Evolutionary conservation across 1,140 invertebrate species (phyloP), one percentile per base, ranked within the genome.

Genomic region (Stegodyphus dumicola): DNA sequence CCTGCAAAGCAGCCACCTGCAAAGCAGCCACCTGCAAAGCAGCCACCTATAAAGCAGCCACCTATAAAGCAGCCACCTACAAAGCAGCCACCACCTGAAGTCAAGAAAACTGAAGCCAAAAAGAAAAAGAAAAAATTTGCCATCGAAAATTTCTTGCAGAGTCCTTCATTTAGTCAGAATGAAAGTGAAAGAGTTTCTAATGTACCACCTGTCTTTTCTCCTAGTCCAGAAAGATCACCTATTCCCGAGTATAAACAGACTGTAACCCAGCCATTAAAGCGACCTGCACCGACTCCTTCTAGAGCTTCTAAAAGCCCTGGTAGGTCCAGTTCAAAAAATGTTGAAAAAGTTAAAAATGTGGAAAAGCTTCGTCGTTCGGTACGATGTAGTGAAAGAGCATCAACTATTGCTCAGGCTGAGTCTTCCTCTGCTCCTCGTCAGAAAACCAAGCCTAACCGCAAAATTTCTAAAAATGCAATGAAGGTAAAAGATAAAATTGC

Each of bases 81-180:
- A n/a, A 86, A 86, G 78, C 15, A 9, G 2, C 10, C 76, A 18
- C 54, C 49, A 6, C 6, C n/a, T 65, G 85, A 86, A 67, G 17
- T 6, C 17, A 86, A 80, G 51, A 86, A 86, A 65, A 2, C 48
- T 17, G 85, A 80, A 18, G 6, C 49, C 2, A 80, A 80, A 67
- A 79, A 66, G 54, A 86, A 86, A 64, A 73, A 75, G 52, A 86
- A 74, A 80, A 86, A 79, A 18, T 86, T 80, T 64, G 53, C 67
- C 18, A 52, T 80, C 52, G 67, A 79, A 69, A 86, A 86, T 70
- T 79, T 86, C 60, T 13, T 79, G n/a, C 84, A 86, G 48, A 86
- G 76, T 74, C 75, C 84, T 65, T 18, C 76, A 67, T 18, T 54
- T 15, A 69, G 66, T n/a, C 66, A 69, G 17, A 75, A 13, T 54